Evolutionary conservation across 2,888 invertebrate species (phyloP).

Genomic region (Hypsopygia costalis): DNA sequence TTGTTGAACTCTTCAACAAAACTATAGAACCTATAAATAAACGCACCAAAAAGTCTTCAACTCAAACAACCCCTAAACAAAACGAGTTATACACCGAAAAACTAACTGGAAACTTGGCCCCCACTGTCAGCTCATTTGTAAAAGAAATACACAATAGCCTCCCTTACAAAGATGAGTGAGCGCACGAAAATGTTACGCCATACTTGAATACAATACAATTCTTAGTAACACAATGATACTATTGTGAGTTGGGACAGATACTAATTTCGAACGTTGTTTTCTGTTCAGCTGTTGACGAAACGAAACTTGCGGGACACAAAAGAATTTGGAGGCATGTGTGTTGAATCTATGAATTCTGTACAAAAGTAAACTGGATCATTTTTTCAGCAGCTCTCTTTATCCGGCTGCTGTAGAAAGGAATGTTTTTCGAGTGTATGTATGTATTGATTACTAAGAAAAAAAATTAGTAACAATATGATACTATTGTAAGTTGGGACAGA

Average conservation of each 20-base stretch:
- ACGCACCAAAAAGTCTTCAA: background rate
- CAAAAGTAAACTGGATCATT: too few relatives aligned
- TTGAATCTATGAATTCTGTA: too few relatives aligned
- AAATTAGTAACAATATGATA: slow-evolving; percentile 55
- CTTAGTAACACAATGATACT: slow-evolving; percentile 52
- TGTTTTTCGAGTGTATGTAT: too few relatives aligned
- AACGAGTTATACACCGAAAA: slow-evolving; percentile 6
- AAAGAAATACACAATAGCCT: slow-evolving; percentile 44
- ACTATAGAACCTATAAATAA: background rate
- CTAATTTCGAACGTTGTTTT: slow-evolving; percentile 56
- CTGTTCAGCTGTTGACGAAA: slow-evolving; percentile 35
- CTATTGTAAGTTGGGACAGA: slow-evolving; percentile 56
- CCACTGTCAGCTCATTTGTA: slow-evolving; percentile 40
- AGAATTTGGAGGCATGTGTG: slow-evolving; percentile 19
- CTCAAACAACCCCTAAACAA: background rate
- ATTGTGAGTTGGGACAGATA: slow-evolving; percentile 59
- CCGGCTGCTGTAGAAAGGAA: too few relatives aligned
- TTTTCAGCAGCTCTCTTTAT: too few relatives aligned
- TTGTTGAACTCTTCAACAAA: too few relatives aligned
- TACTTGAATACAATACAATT: slow-evolving; percentile 45
- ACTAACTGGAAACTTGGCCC: slow-evolving; percentile 19
- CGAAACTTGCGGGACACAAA: slow-evolving; percentile 31
- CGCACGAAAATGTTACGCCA: slow-evolving; percentile 38
- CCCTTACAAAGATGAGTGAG: slow-evolving; percentile 38
- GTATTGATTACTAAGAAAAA: too few relatives aligned